phyloP scores from a whole-genome alignment of 2,113 vertebrate species.

The Microcebus murinus region DNA sequence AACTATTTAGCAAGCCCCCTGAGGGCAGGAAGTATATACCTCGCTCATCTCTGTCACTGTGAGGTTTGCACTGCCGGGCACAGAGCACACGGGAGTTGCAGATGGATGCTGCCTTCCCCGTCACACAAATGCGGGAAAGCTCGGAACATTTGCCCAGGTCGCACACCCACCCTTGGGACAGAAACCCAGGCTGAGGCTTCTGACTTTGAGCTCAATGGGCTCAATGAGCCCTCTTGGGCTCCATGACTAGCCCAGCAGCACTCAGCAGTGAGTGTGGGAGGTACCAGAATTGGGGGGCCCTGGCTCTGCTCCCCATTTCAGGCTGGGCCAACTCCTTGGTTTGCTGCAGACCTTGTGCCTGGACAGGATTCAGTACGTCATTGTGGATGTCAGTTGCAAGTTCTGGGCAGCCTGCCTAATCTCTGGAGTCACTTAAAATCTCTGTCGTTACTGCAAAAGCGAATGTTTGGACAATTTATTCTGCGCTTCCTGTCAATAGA shows the following conservation, averaged over 20 bases:
- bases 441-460: constrained; percentile 60
- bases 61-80: neutral
- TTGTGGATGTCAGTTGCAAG: neutral
- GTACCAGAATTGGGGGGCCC: neutral
- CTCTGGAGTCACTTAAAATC: constrained; percentile 68
- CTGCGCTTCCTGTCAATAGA: neutral
- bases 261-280: neutral
- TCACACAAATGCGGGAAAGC: neutral
- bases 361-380: neutral
- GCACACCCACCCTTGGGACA: accelerated
- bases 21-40: neutral
- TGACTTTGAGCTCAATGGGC: neutral
- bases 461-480: constrained; percentile 55
- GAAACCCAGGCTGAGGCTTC: neutral
- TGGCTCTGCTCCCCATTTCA: too few relatives aligned
- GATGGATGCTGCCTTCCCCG: accelerated
- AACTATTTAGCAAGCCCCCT: neutral
- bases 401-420: constrained; percentile 63
- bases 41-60: accelerated
- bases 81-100: neutral
- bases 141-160: accelerated
- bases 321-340: accelerated
- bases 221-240: too few relatives aligned
- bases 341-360: neutral
- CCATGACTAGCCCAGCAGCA: neutral